Percentiles rank a stretch among this genome's conserved stretches.
phyloP scores from a whole-genome alignment of 2,113 vertebrate genomes.

The Sciurus niger region DNA sequence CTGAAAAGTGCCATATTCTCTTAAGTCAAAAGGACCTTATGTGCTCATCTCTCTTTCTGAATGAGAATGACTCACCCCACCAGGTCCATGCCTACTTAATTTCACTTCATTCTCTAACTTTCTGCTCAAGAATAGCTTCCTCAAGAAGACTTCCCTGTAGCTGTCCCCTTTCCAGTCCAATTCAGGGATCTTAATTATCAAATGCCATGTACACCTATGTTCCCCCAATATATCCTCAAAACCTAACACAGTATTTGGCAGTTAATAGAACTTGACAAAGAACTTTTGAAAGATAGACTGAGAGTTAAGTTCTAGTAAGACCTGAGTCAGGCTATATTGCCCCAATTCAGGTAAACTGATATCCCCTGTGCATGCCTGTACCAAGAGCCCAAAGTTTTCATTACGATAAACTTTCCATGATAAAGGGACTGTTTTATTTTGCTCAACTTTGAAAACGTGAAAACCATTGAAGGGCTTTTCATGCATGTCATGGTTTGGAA shows the following conservation, averaged over 20 bases:
- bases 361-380: too few relatives aligned
- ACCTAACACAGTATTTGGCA: not conserved
- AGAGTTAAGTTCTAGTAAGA: not conserved
- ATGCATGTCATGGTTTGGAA: too few relatives aligned
- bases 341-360: not conserved
- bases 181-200: not conserved
- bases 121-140: not conserved
- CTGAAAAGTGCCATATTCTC: too few relatives aligned
- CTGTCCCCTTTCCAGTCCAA: not conserved
- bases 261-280: not conserved
- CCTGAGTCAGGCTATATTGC: not conserved
- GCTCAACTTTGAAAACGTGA: not conserved
- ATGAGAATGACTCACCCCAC: not conserved
- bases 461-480: not conserved
- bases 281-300: not conserved
- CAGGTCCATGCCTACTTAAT: not conserved
- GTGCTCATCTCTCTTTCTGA: not conserved
- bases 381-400: not conserved
- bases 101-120: not conserved
- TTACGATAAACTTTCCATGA: not conserved
- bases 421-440: not conserved
- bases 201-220: not conserved
- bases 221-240: not conserved
- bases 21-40: too few relatives aligned
- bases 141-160: not conserved